Evolutionary conservation across 1,140 invertebrate genomes (phyloP).

Genomic region (Hylyphantes graminicola): DNA sequence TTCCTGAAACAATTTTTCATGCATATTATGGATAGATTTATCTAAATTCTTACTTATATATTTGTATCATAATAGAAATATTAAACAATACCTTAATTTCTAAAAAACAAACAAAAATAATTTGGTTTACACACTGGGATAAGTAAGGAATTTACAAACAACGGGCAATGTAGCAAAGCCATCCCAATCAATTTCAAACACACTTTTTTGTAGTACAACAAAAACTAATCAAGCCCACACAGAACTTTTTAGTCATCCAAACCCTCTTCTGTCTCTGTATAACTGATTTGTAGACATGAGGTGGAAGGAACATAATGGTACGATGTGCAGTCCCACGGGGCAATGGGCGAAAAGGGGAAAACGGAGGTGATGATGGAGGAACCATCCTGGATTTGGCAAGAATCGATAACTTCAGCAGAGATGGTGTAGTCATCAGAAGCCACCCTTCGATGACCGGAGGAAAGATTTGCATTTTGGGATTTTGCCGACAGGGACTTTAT

Average conservation of each 20-base stretch:
- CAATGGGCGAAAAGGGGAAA: conserved; percentile 66
- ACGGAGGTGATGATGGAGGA: conserved; percentile 66
- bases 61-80: too few relatives aligned
- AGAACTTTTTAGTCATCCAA: conserved; percentile 40
- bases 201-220: background rate
- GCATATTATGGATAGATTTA: too few relatives aligned
- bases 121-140: too few relatives aligned
- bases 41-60: too few relatives aligned
- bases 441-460: conserved; percentile 62
- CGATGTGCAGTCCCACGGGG: conserved; percentile 60
- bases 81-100: too few relatives aligned
- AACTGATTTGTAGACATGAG: conserved; percentile 51
- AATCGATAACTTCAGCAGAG: conserved; percentile 63
- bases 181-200: too few relatives aligned
- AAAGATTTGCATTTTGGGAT: conserved; percentile 39
- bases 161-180: too few relatives aligned
- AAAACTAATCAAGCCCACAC: background rate
- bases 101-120: too few relatives aligned
- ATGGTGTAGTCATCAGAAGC: conserved; percentile 66
- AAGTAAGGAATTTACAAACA: too few relatives aligned
- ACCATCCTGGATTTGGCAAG: conserved; percentile 64
- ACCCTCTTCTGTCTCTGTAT: conserved; percentile 34
- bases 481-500: conserved; percentile 45
- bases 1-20: too few relatives aligned
- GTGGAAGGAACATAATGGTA: conserved; percentile 58